These are phyloP conservation scores for Troilus luridus DNA, from an alignment of 2,888 invertebrate genomes.

Conservation along the genomic window DNA sequence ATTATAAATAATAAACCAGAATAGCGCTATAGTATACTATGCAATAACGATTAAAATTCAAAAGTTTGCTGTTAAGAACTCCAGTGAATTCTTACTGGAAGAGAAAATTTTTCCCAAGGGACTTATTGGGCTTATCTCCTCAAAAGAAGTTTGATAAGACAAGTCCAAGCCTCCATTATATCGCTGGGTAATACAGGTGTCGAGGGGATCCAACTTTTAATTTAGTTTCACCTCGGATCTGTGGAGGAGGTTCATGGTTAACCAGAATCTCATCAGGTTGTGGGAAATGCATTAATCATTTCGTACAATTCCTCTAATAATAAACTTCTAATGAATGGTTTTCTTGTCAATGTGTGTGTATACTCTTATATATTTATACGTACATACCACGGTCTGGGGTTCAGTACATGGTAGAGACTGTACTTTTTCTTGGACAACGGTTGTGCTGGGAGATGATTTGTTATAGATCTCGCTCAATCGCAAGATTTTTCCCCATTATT, in stretches of 20 bases:
- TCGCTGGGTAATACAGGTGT: background rate
- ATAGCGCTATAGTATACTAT: background rate
- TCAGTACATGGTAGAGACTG: no score
- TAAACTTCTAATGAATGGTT: no score
- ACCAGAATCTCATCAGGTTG: background rate
- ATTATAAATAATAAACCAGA: no score
- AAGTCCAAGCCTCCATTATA: background rate
- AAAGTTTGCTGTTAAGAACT: background rate
- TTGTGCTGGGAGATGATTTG: no score
- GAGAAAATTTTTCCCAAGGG: background rate
- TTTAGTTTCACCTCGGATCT: background rate
- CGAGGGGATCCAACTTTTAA: background rate
- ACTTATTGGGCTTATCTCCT: no score
- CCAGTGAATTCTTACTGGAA: background rate
- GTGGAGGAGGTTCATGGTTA: background rate
- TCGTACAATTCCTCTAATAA: background rate
- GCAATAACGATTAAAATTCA: background rate
- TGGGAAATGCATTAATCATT: background rate
- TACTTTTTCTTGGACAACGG: no score
- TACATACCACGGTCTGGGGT: no score
- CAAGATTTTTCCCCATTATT: no score
- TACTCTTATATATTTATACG: no score
- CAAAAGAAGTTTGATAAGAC: background rate
- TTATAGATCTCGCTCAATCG: no score
- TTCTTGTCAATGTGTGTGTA: no score